phyloP scores from a whole-genome alignment of 2,113 vertebrate genomes.

The Brienomyrus brachyistius region DNA sequence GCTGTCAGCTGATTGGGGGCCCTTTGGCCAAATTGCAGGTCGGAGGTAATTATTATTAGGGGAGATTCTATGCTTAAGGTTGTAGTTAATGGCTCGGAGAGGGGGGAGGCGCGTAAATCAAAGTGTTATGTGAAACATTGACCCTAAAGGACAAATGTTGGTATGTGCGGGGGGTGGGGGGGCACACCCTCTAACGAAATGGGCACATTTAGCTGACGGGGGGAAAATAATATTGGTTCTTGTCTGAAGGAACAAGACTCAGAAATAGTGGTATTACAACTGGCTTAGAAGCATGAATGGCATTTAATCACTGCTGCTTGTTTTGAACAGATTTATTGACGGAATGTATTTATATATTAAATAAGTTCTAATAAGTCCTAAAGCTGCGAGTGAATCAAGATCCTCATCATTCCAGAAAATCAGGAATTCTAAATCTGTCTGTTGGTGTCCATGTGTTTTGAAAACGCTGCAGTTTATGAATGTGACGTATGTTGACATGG shows the following conservation, averaged over 20 bases:
- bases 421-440: too few species aligned
- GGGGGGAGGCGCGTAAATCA: constrained; percentile 3
- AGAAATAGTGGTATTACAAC: not conserved
- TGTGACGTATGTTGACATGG: not conserved
- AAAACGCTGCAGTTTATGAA: not conserved
- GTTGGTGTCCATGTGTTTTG: not conserved
- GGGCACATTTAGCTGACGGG: not conserved
- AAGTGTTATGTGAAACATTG: constrained; percentile 23
- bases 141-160: not conserved
- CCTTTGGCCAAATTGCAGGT: not conserved
- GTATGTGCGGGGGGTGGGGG: not conserved
- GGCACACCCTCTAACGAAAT: not conserved
- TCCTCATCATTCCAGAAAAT: not conserved
- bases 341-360: not conserved
- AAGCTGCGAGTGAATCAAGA: not conserved
- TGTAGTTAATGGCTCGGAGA: not conserved
- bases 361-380: not conserved
- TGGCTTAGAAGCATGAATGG: not conserved
- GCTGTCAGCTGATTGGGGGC: not conserved
- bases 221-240: not conserved
- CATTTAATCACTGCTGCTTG: not conserved
- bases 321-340: not conserved
- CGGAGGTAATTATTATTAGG: not conserved
- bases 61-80: not conserved
- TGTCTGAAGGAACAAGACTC: not conserved